Percentiles rank a stretch among this genome's conserved stretches.
These are phyloP conservation scores for Leucopternis melanops DNA, from an alignment of 2,113 vertebrate genomes.

Conservation along the genomic window DNA sequence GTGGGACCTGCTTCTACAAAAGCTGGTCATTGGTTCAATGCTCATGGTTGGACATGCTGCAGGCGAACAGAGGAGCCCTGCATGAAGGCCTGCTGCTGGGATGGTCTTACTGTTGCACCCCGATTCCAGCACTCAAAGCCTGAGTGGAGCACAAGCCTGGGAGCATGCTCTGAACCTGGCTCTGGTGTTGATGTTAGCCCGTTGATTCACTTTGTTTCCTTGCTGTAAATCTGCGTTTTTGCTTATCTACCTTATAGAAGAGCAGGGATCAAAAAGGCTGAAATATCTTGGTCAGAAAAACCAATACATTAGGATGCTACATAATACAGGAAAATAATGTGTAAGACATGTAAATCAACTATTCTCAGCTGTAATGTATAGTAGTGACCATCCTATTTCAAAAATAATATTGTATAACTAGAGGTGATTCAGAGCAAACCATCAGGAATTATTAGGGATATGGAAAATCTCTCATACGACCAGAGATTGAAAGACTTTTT, in stretches of 20 bases:
- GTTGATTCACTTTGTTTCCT: neutral
- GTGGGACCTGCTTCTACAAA: neutral
- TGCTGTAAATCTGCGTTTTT: neutral
- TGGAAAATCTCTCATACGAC: neutral
- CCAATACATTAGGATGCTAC: neutral
- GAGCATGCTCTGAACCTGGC: neutral
- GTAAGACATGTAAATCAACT: neutral
- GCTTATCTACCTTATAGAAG: neutral
- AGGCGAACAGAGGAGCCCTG: neutral
- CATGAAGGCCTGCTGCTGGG: neutral
- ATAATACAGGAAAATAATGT: neutral
- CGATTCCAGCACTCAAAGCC: rapidly evolving
- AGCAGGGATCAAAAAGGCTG: neutral
- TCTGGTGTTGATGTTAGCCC: neutral
- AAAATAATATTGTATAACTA: neutral
- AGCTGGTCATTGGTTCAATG: neutral
- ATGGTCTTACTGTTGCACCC: neutral
- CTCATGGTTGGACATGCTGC: neutral
- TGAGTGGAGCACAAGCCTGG: neutral
- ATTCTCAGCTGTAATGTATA: neutral
- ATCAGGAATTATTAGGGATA: neutral
- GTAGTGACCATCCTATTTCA: neutral
- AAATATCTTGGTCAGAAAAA: neutral
- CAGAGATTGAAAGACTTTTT: neutral
- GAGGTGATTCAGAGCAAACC: neutral